Conservation (phyloP, 2,888 invertebrate species). For the Athripsodes cinereus region DNA sequence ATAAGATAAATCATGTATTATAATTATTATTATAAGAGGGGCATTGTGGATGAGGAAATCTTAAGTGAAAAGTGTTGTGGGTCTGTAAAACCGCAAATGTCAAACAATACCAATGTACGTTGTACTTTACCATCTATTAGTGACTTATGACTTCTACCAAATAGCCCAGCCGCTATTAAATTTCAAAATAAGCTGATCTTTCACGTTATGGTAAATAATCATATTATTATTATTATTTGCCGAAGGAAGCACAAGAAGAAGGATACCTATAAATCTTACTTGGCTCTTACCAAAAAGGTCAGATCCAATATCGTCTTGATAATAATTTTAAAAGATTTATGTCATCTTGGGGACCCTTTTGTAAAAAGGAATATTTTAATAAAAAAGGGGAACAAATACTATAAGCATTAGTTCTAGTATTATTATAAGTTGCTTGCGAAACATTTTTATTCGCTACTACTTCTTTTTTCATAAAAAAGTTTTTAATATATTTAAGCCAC, state of each 20-base stretch:
- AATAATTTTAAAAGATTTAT: slow-evolving; percentile 2
- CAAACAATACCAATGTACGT: too few relatives aligned
- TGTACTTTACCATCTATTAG: too few relatives aligned
- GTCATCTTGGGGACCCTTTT: background rate
- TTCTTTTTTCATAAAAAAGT: background rate
- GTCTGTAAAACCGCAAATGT: too few relatives aligned
- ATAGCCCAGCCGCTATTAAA: background rate
- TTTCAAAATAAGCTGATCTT: slow-evolving; percentile 1
- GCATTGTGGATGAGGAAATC: too few relatives aligned
- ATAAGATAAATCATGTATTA: background rate
- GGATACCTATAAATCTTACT: slow-evolving; percentile 1
- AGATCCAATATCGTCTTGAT: slow-evolving; percentile 2
- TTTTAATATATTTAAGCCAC: too few relatives aligned
- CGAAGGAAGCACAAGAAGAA: too few relatives aligned
- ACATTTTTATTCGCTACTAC: background rate
- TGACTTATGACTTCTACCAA: too few relatives aligned
- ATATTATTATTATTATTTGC: too few relatives aligned
- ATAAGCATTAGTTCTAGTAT: background rate
- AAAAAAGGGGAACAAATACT: background rate
- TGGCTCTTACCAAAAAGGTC: background rate
- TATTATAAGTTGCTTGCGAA: background rate
- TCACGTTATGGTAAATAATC: background rate
- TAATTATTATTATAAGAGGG: background rate
- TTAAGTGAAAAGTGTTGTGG: too few relatives aligned
- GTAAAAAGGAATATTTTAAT: background rate